Percentiles rank a stretch among this genome's conserved stretches.
Evolutionary conservation across 1,140 invertebrate genomes (phyloP).

Genomic region (Maconellicoccus hirsutus): DNA sequence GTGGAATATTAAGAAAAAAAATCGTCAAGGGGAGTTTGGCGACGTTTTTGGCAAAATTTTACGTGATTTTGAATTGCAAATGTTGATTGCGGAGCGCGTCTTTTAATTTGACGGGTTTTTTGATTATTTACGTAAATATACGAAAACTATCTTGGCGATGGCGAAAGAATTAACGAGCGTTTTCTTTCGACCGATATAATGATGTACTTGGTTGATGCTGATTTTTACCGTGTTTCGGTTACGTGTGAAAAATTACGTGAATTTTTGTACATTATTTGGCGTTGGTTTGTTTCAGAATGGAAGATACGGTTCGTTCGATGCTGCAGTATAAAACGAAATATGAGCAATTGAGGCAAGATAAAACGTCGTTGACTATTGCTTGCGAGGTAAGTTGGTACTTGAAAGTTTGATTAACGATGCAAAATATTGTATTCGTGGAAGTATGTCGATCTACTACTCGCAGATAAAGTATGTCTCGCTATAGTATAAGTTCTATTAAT

Average conservation of each 20-base stretch:
- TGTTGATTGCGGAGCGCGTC: neutral
- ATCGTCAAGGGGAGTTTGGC: neutral
- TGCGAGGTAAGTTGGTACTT: constrained; percentile 60
- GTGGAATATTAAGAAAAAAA: neutral
- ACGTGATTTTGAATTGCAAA: neutral
- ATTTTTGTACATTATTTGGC: neutral
- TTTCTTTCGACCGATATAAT: neutral
- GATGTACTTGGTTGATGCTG: neutral
- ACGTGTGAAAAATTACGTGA: no score
- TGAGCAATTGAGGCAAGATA: constrained; percentile 67
- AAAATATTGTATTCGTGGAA: no score
- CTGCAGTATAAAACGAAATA: constrained; percentile 62
- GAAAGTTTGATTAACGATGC: no score
- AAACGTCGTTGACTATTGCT: constrained; percentile 54
- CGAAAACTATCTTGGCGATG: neutral
- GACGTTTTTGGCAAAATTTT: neutral
- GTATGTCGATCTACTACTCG: no score
- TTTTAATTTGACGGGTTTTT: neutral
- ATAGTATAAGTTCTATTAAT: no score
- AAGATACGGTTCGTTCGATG: constrained; percentile 56
- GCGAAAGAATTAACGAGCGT: neutral
- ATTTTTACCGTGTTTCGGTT: no score
- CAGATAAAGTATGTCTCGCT: no score
- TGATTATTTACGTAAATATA: neutral
- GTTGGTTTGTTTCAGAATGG: constrained; percentile 46